phyloP scores from a whole-genome alignment of 2,888 invertebrate genomes.

The Glaucopsyche alexis region DNA sequence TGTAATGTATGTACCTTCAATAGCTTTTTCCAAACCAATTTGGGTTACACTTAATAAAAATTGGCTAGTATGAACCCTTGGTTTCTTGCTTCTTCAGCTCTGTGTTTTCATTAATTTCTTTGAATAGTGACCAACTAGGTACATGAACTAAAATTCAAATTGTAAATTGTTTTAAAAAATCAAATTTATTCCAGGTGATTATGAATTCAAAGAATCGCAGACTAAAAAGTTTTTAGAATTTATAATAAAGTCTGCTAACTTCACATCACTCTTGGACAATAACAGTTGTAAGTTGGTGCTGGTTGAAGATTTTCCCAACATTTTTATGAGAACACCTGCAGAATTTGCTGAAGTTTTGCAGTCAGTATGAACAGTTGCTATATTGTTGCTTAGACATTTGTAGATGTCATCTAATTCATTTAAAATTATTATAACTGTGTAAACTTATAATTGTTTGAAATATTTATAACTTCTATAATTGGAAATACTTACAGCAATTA shows the following conservation, averaged over 20 bases:
- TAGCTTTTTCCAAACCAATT: no score
- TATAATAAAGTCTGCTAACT: slow-evolving; percentile 88
- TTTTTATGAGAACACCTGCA: slow-evolving; percentile 82
- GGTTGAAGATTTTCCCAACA: slow-evolving; percentile 92
- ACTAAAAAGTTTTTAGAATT: slow-evolving; percentile 87
- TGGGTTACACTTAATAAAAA: not conserved
- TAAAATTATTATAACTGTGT: not conserved
- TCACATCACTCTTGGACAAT: slow-evolving; percentile 80
- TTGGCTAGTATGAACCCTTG: no score
- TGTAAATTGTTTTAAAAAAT: not conserved
- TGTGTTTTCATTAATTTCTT: not conserved
- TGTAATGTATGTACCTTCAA: not conserved
- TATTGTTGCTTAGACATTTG: not conserved
- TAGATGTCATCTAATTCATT: not conserved
- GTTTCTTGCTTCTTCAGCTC: not conserved
- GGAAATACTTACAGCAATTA: not conserved
- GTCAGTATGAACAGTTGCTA: slow-evolving; percentile 70
- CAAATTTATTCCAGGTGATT: slow-evolving; percentile 58
- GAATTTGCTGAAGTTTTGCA: slow-evolving; percentile 84
- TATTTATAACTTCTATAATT: not conserved
- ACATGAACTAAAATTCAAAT: no score
- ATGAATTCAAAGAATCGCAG: slow-evolving; percentile 80
- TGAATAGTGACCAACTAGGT: no score
- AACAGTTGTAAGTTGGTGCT: slow-evolving; percentile 81
- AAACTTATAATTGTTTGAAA: not conserved